phyloP scores from a whole-genome alignment of 30 jellyfish, hydroid and myxozoan genomes.

The Hydra vulgaris region DNA sequence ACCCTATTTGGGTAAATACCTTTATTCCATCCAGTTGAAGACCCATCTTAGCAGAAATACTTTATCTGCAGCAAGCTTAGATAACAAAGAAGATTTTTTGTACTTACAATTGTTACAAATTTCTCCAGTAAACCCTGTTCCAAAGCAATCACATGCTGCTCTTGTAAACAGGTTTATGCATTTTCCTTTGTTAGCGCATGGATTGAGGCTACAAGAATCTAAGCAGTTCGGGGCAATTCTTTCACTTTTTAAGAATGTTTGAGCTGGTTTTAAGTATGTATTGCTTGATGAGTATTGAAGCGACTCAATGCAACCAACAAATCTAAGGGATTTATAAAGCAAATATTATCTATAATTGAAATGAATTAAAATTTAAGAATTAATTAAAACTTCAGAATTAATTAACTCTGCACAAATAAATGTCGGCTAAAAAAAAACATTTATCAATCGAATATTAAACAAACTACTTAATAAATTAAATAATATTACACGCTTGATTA shows the following conservation, averaged over 20 bases:
- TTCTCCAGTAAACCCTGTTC: conserved; percentile 33
- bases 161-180: conserved; percentile 27
- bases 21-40: no score
- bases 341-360: no score
- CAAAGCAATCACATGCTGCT: conserved; percentile 45
- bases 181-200: conserved; percentile 28
- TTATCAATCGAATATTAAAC: background rate
- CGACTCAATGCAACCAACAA: conserved; percentile 31
- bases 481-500: background rate
- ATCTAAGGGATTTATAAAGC: conserved; percentile 4
- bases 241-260: conserved; percentile 22
- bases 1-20: no score
- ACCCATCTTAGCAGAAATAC: no score
- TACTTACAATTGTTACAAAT: conserved; percentile 24
- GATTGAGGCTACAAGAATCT: conserved; percentile 19
- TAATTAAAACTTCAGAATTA: no score
- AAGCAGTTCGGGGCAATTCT: conserved; percentile 26
- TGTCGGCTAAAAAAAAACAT: background rate
- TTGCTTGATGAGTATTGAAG: conserved; percentile 24
- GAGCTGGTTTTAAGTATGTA: conserved; percentile 2
- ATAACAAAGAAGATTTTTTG: no score
- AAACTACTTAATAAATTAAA: background rate
- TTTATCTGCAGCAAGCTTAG: no score
- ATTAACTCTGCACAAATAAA: background rate
- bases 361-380: no score